phyloP scores from a whole-genome alignment of 2,113 vertebrate species.

The Plecturocebus donacophilus region DNA sequence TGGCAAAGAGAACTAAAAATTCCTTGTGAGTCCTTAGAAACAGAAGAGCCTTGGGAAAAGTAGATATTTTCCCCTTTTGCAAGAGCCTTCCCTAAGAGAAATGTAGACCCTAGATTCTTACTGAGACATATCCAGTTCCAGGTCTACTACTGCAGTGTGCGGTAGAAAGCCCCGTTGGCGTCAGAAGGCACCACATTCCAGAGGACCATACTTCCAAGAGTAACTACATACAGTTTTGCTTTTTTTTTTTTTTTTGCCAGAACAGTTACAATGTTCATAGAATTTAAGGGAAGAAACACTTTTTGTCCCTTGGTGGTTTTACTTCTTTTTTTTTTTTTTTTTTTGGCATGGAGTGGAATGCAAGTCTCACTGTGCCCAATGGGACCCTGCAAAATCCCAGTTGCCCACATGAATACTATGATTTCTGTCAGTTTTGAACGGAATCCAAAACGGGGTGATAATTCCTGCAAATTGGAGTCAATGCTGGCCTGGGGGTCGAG shows the following conservation, averaged over 20 bases:
- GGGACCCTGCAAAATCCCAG: neutral
- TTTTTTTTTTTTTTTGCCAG: too few species aligned
- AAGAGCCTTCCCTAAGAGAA: neutral
- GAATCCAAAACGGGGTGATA: neutral
- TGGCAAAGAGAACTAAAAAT: slow-evolving; percentile 6
- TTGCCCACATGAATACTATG: neutral
- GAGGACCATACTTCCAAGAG: neutral
- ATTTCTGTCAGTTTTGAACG: neutral
- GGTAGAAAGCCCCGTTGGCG: neutral
- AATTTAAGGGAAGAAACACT: neutral
- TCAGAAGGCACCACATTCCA: neutral
- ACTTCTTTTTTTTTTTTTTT: neutral
- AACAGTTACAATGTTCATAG: neutral
- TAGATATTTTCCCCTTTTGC: neutral
- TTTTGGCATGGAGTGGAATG: neutral
- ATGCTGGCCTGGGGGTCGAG: neutral
- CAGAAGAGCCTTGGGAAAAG: neutral
- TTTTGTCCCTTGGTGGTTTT: neutral
- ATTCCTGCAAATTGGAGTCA: neutral
- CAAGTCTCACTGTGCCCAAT: neutral
- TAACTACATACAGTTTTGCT: neutral
- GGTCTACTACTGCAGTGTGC: neutral
- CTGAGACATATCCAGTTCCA: neutral
- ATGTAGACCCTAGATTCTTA: neutral
- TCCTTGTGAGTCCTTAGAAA: neutral